Conservation (phyloP, 1,140 invertebrate species). For the Drosophila leontia region DNA sequence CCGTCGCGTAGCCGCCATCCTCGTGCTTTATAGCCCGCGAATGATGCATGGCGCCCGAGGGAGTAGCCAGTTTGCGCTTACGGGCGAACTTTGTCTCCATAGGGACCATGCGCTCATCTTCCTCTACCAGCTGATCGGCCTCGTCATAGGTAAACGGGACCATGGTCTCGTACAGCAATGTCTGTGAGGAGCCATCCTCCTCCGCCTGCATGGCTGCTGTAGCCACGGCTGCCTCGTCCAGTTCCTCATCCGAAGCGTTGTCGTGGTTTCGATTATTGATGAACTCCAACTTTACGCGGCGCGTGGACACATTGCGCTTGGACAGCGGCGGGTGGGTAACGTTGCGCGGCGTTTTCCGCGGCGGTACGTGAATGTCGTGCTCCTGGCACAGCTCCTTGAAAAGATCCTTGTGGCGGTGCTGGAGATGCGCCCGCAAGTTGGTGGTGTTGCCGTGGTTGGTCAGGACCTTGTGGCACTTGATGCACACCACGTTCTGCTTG, state of each 20-base stretch:
- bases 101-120: conserved; percentile 61
- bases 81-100: conserved; percentile 59
- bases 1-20: conserved; percentile 36
- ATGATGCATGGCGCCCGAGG: conserved; percentile 38
- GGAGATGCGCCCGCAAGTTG: conserved; percentile 88
- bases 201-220: conserved; percentile 75
- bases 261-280: conserved; percentile 69
- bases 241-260: conserved; percentile 63
- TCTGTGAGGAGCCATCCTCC: conserved; percentile 70
- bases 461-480: conserved; percentile 87
- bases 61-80: conserved; percentile 56
- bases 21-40: conserved; percentile 55
- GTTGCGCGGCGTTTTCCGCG: conserved; percentile 74
- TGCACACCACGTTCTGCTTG: conserved; percentile 88
- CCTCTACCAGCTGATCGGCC: conserved; percentile 65
- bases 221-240: conserved; percentile 68
- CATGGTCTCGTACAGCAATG: conserved; percentile 77
- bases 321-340: conserved; percentile 63
- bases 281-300: conserved; percentile 69
- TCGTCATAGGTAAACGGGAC: conserved; percentile 79
- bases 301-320: conserved; percentile 69
- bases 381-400: conserved; percentile 75
- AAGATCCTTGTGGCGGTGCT: conserved; percentile 86
- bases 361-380: conserved; percentile 77
- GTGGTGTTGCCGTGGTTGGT: conserved; percentile 89